phyloP scores from a whole-genome alignment of 2,888 invertebrate species.

The Troglohyphantes excavatus region DNA sequence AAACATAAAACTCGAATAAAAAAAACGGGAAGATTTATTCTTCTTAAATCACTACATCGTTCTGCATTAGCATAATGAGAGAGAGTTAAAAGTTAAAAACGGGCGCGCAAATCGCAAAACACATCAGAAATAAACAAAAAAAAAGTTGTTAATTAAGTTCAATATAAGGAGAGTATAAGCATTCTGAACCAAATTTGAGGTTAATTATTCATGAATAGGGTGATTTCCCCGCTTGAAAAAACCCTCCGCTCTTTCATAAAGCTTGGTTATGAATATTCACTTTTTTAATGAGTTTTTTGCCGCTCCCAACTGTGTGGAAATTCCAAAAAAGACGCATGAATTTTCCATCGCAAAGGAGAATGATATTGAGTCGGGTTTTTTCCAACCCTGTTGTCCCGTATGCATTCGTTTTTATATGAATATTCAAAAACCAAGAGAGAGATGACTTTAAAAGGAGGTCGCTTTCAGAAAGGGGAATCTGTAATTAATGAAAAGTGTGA shows the following conservation, averaged over 20 bases:
- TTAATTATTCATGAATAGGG: slow-evolving; percentile 73
- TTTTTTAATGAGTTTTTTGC: slow-evolving; percentile 76
- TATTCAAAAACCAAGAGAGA: slow-evolving; percentile 62
- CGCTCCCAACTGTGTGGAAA: slow-evolving; percentile 27
- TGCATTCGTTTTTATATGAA: slow-evolving; percentile 74
- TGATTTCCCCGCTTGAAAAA: slow-evolving; percentile 36
- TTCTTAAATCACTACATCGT: slow-evolving; percentile 41
- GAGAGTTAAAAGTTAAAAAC: slow-evolving; percentile 70
- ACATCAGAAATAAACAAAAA: slow-evolving; percentile 6
- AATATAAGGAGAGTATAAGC: slow-evolving; percentile 38
- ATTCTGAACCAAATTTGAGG: slow-evolving; percentile 66
- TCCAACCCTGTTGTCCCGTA: slow-evolving; percentile 20
- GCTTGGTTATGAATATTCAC: slow-evolving; percentile 71
- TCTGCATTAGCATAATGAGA: slow-evolving; percentile 76
- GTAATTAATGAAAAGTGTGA: slow-evolving; percentile 74
- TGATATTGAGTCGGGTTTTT: slow-evolving; percentile 4
- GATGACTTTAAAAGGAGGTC: slow-evolving; percentile 39
- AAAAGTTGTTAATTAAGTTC: slow-evolving; percentile 59
- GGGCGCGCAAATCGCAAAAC: slow-evolving; percentile 20
- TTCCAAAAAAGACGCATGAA: slow-evolving; percentile 37
- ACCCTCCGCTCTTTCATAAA: not conserved
- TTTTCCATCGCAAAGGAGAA: slow-evolving; percentile 49
- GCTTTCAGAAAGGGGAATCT: slow-evolving; percentile 57
- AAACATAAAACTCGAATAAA: slow-evolving; percentile 19
- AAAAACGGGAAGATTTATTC: slow-evolving; percentile 15